Percentiles rank a stretch among this genome's conserved stretches.
phyloP scores from a whole-genome alignment of 2,113 vertebrate species.

The Trachemys scripta region DNA sequence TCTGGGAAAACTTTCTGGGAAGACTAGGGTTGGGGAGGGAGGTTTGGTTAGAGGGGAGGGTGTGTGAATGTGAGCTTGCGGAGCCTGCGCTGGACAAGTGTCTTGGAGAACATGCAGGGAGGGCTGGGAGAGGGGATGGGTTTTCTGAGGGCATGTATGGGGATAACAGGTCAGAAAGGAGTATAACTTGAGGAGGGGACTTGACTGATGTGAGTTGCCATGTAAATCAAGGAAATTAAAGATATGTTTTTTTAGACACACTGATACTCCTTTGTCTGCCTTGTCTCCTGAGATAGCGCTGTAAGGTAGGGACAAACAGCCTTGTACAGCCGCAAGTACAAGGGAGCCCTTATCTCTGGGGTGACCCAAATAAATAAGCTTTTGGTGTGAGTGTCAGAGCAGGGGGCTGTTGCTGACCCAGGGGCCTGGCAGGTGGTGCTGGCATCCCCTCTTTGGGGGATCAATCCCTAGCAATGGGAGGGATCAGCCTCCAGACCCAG shows the following conservation, averaged over 20 bases:
- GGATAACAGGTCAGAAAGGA: background rate
- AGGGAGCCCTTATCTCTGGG: background rate
- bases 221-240: background rate
- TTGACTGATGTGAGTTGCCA: background rate
- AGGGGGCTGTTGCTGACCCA: background rate
- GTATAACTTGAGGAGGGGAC: background rate
- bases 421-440: background rate
- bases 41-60: background rate
- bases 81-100: background rate
- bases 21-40: background rate
- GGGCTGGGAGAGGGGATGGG: background rate
- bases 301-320: background rate
- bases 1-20: background rate
- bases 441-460: background rate
- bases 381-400: background rate
- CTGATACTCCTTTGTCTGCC: background rate
- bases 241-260: background rate
- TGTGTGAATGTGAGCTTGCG: background rate
- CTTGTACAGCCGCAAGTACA: no score
- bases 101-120: background rate
- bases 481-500: background rate
- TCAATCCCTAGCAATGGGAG: background rate
- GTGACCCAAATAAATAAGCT: background rate
- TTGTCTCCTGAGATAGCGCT: background rate
- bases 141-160: background rate